These are phyloP conservation scores for Paramormyrops kingsleyae DNA, from an alignment of 2,113 vertebrate species.

Conservation along the genomic window DNA sequence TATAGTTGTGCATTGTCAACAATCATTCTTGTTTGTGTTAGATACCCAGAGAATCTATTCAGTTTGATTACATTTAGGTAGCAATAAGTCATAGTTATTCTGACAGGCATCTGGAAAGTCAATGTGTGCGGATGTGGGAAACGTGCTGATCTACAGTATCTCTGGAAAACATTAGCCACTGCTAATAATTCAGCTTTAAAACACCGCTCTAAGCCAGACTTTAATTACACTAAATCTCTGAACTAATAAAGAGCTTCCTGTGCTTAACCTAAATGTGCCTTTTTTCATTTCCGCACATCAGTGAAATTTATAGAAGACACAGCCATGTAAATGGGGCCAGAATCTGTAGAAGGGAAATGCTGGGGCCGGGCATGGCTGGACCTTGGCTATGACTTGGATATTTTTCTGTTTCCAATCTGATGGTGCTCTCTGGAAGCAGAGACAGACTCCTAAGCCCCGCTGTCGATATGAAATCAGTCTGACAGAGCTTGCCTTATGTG, in stretches of 20 bases:
- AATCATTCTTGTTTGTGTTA: not conserved
- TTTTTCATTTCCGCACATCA: not conserved
- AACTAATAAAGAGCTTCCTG: conserved; percentile 10
- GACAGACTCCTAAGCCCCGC: not conserved
- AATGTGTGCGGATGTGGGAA: not conserved
- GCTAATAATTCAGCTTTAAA: conserved; percentile 11
- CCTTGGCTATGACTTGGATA: not conserved
- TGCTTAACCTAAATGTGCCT: not conserved
- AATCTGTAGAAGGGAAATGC: not conserved
- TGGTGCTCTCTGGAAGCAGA: not conserved
- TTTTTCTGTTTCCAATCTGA: not conserved
- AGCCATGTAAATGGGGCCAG: not conserved
- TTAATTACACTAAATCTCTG: conserved; percentile 11
- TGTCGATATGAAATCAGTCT: not conserved
- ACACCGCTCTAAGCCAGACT: conserved; percentile 2
- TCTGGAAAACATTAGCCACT: conserved; percentile 5
- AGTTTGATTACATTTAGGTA: not conserved
- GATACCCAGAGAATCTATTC: not conserved
- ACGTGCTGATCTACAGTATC: not conserved
- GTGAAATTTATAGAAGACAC: not conserved
- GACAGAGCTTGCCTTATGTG: not conserved
- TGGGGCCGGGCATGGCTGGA: not conserved
- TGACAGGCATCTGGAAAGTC: not conserved
- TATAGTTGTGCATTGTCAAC: not conserved
- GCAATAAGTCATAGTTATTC: not conserved